Base-by-base conservation (phyloP, 2,888 invertebrate species). In the Mesoligia furuncula region DNA sequence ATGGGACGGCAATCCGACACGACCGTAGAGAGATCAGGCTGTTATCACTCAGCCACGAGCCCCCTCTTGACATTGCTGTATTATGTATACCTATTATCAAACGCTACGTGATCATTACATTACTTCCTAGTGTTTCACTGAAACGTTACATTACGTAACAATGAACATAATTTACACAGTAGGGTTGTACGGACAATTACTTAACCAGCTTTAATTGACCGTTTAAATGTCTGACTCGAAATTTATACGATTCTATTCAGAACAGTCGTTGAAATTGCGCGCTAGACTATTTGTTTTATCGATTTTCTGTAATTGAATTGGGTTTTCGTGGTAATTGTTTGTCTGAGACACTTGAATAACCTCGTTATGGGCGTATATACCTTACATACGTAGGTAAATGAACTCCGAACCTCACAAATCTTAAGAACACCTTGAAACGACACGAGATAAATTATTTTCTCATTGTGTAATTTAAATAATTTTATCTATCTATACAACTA, bases 81-180 rank as follows among this genome's bases (percentile, higher is more conserved):
- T 88, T 75, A 80, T 65, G 68, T 80, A 85, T 89, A 36, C 36
- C 86, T 82, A 86, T 86, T 80, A 84, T 78, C 74, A 73, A 76
- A 67, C n/a, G 74, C 79, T 89, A 86, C 88, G 87, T 87, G 88
- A 78, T 82, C 75, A 76, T 89, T 86, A 69, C 80, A 68, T 73
- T 82, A 83, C 81, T 89, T 88, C 88, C 83, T 86, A 73, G 79
- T 75, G 74, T 84, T 86, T 66, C 80, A 75, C 68, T 73, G 72
- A 68, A 78, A 73, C 42, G 71, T 85, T 78, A 69, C 75, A 61
- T 85, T 78, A 70, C 73, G 72, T 88, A 83, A 87, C 76, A 79
- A 62, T 74, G 59, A 73, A 74, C 76, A 70, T 48, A 59, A 39
- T 45, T 59, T 65, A 77, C 24, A 17, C 20, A 20, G 13, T 75